Conservation (phyloP, 2,888 invertebrate species). For the Muscina levida region DNA sequence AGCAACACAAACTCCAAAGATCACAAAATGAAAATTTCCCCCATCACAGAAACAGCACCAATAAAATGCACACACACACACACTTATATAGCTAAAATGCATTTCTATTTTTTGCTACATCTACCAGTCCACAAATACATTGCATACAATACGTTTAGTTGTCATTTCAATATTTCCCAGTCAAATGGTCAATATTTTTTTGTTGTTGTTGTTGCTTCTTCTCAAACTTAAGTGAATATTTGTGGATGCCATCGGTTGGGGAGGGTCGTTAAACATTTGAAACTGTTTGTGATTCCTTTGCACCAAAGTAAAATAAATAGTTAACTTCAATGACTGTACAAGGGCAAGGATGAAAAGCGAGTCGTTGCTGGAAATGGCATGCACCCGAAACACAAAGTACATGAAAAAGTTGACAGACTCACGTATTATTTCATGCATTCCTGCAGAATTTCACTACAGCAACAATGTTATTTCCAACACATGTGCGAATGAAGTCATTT, state of each 20-base stretch:
- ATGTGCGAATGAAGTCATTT: background rate
- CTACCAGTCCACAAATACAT: too few species aligned
- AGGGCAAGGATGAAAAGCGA: background rate
- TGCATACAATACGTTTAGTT: too few species aligned
- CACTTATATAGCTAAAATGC: background rate
- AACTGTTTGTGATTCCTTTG: conserved; percentile 28
- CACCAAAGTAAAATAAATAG: conserved; percentile 25
- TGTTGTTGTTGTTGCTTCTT: background rate
- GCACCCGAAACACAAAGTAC: background rate
- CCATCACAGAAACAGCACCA: background rate
- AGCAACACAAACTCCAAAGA: background rate
- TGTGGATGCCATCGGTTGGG: conserved; percentile 1
- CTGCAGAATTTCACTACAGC: background rate
- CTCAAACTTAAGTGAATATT: conserved; percentile 8
- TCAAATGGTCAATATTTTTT: background rate
- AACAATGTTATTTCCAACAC: conserved; percentile 1
- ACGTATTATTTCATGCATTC: conserved; percentile 19
- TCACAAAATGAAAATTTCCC: background rate
- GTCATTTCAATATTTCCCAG: background rate
- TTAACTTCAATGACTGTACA: background rate
- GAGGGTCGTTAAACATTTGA: conserved; percentile 23
- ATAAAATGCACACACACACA: background rate
- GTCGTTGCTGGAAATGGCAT: too few species aligned
- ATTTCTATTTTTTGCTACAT: too few species aligned
- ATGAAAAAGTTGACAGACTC: conserved; percentile 14